phyloP scores from a whole-genome alignment of 2,888 invertebrate species.

The Malthinus seriepunctatus region DNA sequence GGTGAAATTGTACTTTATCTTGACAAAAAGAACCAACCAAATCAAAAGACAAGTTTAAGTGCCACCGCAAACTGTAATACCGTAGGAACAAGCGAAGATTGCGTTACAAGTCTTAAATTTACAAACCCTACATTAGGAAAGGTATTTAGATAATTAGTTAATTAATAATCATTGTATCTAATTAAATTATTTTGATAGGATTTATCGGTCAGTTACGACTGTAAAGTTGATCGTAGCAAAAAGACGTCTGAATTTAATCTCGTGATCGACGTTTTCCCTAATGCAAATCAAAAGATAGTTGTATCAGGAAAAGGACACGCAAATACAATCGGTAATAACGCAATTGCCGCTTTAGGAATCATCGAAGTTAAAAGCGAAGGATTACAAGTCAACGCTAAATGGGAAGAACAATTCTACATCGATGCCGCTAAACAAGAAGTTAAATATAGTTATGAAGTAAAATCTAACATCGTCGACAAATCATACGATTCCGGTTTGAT shows the following conservation, averaged over 20 bases:
- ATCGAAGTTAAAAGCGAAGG: conserved; percentile 55
- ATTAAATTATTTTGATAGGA: conserved; percentile 1
- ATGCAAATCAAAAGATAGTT: conserved; percentile 61
- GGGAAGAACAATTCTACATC: conserved; percentile 31
- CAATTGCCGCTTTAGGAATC: conserved; percentile 52
- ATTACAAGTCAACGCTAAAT: conserved; percentile 42
- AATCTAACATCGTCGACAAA: conserved; percentile 37
- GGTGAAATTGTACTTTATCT: conserved; percentile 68
- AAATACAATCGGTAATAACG: conserved; percentile 40
- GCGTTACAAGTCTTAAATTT: conserved; percentile 64
- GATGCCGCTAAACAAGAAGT: conserved; percentile 31
- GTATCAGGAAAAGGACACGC: conserved; percentile 43
- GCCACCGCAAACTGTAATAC: conserved; percentile 59
- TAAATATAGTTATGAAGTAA: conserved; percentile 31
- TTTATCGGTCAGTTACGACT: conserved; percentile 46
- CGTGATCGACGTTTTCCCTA: conserved; percentile 63
- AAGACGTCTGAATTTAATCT: conserved; percentile 51
- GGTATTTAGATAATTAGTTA: conserved; percentile 47
- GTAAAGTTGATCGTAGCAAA: conserved; percentile 52
- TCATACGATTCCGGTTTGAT: conserved; percentile 39
- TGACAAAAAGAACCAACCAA: conserved; percentile 71
- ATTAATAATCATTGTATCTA: neutral
- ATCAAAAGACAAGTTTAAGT: conserved; percentile 66
- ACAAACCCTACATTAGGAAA: conserved; percentile 69
- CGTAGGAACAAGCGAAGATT: conserved; percentile 56